Conservation (phyloP, 2,113 vertebrate genomes). For the Varanus komodoensis region DNA sequence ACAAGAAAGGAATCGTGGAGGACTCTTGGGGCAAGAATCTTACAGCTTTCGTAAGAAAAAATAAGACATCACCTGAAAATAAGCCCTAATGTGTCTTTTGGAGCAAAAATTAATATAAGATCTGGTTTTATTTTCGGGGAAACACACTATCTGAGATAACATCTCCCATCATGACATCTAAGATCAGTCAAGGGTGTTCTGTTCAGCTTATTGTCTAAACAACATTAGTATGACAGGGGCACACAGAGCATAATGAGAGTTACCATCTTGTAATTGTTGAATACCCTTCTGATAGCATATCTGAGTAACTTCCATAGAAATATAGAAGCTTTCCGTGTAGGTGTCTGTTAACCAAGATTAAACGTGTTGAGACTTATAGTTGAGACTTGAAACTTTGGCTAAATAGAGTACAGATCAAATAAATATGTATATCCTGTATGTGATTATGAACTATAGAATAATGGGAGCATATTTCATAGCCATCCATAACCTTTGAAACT, state of each 20-base stretch:
- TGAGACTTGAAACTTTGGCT: neutral
- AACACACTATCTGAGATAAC: too few relatives aligned
- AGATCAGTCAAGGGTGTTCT: too few relatives aligned
- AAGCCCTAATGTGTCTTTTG: too few relatives aligned
- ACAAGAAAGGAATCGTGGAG: too few relatives aligned
- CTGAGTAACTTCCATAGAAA: neutral
- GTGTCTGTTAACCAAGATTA: neutral
- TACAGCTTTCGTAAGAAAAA: too few relatives aligned
- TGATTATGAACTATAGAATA: neutral
- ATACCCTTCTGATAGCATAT: neutral
- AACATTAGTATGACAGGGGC: neutral
- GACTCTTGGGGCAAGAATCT: too few relatives aligned
- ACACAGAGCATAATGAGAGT: neutral
- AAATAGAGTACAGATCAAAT: neutral
- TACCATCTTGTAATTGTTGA: neutral
- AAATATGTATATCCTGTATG: neutral
- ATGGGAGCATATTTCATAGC: neutral
- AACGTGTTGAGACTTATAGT: neutral
- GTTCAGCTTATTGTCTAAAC: too few relatives aligned
- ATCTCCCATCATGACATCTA: too few relatives aligned
- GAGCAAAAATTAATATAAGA: too few relatives aligned
- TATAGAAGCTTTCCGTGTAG: neutral
- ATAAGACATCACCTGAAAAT: too few relatives aligned
- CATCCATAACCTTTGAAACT: neutral
- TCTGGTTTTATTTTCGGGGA: too few relatives aligned